Evolutionary conservation across 2,113 vertebrate genomes (phyloP).

Genomic region (Amia ocellicauda): DNA sequence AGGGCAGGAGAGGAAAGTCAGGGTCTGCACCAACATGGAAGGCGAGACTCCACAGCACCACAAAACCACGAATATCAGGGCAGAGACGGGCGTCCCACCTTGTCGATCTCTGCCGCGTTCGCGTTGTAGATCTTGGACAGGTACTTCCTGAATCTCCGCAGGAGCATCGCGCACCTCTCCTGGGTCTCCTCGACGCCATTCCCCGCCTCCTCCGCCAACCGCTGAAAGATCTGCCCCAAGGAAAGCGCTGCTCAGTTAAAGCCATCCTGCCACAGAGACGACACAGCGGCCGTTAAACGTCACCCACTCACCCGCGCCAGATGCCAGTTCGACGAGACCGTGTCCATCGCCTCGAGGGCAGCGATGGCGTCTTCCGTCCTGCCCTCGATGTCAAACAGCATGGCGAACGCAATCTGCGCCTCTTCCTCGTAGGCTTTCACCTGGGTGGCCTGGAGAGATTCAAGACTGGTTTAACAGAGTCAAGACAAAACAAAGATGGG

Average conservation of each 20-base stretch:
- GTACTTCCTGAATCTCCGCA: conserved; percentile 77
- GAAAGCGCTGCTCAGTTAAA: conserved; percentile 9
- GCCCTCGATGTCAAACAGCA: conserved; percentile 85
- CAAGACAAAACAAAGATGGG: not conserved
- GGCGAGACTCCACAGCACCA: not conserved
- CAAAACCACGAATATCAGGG: not conserved
- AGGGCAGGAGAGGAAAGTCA: not conserved
- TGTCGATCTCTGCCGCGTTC: conserved; percentile 69
- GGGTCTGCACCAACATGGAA: not conserved
- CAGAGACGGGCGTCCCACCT: conserved; percentile 58
- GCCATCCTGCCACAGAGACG: not conserved
- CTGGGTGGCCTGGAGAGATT: conserved; percentile 64
- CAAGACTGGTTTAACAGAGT: not conserved
- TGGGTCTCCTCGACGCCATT: conserved; percentile 84
- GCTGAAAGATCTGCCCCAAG: conserved; percentile 80
- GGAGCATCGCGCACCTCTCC: conserved; percentile 75
- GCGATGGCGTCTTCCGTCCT: conserved; percentile 84
- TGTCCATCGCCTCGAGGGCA: conserved; percentile 84
- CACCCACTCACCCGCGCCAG: conserved; percentile 76
- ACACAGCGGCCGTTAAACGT: not conserved
- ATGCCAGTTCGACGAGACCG: conserved; percentile 83
- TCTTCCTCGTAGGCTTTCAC: conserved; percentile 80
- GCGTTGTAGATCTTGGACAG: conserved; percentile 76
- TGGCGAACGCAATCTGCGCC: conserved; percentile 76
- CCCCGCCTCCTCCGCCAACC: conserved; percentile 86